These are phyloP conservation scores for Tadarida brasiliensis DNA, from an alignment of 2,797 vertebrate species.

Conservation along the genomic window DNA sequence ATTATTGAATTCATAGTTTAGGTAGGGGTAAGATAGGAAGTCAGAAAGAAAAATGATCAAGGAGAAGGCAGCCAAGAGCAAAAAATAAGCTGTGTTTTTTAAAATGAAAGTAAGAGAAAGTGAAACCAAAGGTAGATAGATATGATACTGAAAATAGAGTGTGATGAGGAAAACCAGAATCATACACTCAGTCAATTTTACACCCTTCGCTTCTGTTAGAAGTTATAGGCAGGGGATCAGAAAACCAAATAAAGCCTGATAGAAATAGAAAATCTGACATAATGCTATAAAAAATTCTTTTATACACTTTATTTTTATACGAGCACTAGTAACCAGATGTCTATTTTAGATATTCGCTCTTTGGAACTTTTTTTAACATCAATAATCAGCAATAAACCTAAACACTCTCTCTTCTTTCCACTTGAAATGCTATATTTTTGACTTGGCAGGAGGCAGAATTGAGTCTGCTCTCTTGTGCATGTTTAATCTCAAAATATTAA, in stretches of 20 bases:
- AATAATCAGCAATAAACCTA: background rate
- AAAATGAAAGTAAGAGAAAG: slow-evolving; percentile 54
- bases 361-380: background rate
- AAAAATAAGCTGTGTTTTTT: slow-evolving; percentile 21
- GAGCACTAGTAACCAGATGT: background rate
- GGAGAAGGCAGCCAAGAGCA: background rate
- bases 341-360: background rate
- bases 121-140: slow-evolving; percentile 64
- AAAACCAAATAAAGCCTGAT: background rate
- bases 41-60: slow-evolving; percentile 58
- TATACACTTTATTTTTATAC: background rate
- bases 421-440: background rate
- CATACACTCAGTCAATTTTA: slow-evolving; percentile 50
- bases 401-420: background rate
- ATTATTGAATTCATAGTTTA: background rate
- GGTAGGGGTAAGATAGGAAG: background rate
- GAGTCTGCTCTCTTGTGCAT: background rate
- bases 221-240: background rate
- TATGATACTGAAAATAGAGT: slow-evolving; percentile 50
- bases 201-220: background rate
- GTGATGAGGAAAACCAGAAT: slow-evolving; percentile 47
- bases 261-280: slow-evolving; percentile 24
- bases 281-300: background rate
- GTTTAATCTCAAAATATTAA: slow-evolving; percentile 50
- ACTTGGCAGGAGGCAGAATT: background rate